Conservation (phyloP, 2,113 vertebrate genomes). For the Sylvietta virens region DNA sequence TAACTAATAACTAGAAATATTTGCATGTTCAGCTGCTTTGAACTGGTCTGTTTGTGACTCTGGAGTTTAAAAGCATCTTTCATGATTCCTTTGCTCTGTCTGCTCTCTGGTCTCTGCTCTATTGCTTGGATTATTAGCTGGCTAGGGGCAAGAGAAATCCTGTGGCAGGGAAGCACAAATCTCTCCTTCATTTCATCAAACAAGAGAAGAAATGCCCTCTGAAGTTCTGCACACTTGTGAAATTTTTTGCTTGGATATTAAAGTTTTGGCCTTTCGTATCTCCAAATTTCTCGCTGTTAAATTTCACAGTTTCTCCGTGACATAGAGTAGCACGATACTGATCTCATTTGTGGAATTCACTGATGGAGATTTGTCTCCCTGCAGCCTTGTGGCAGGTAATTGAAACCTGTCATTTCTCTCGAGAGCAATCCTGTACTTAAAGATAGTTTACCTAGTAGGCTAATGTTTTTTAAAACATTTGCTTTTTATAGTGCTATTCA, state of each 20-base stretch:
- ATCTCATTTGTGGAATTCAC: background rate
- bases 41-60: background rate
- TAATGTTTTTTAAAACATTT: background rate
- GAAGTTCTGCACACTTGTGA: background rate
- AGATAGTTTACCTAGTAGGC: constrained; percentile 3
- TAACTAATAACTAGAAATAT: background rate
- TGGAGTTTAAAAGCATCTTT: background rate
- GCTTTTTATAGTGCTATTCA: background rate
- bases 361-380: background rate
- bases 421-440: constrained; percentile 17
- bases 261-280: background rate
- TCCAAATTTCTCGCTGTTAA: background rate
- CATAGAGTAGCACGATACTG: background rate
- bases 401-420: constrained; percentile 35
- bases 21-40: background rate
- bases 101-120: background rate
- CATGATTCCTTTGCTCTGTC: background rate
- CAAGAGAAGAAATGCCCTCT: background rate
- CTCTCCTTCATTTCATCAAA: background rate
- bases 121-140: background rate
- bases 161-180: background rate
- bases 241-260: background rate
- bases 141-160: background rate
- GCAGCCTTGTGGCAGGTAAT: background rate
- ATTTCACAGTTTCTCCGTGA: background rate